These are phyloP conservation scores for Paramormyrops hopkinsi DNA, from an alignment of 2,797 vertebrate genomes.

Conservation along the genomic window DNA sequence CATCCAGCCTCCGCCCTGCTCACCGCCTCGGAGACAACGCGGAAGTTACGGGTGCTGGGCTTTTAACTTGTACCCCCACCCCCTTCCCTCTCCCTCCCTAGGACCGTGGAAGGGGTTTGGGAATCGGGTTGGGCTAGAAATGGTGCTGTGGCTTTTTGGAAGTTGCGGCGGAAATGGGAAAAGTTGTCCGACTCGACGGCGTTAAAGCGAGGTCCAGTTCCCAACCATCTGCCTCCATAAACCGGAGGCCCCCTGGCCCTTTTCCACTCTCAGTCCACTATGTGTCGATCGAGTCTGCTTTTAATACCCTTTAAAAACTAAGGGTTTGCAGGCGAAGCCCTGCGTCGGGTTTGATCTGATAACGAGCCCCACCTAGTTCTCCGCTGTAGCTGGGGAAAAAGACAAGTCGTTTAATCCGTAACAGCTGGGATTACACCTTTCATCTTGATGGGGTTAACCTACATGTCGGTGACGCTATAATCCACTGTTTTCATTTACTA, in stretches of 20 bases:
- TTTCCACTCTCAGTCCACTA: neutral
- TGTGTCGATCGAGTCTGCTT: neutral
- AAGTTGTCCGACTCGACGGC: conserved; percentile 43
- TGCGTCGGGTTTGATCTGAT: neutral
- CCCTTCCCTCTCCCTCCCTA: neutral
- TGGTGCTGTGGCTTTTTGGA: conserved; percentile 33
- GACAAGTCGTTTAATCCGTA: conserved; percentile 16
- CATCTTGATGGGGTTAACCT: neutral
- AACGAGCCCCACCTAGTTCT: conserved; percentile 48
- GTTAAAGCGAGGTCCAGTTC: neutral
- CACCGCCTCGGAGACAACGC: neutral
- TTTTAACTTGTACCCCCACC: neutral
- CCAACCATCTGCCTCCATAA: neutral
- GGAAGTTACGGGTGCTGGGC: neutral
- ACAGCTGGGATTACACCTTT: neutral
- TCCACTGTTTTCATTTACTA: neutral
- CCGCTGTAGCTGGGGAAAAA: conserved; percentile 16
- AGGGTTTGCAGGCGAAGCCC: neutral
- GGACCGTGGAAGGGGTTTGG: neutral
- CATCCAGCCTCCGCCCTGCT: conserved; percentile 3
- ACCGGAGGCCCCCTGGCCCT: neutral
- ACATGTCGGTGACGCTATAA: neutral
- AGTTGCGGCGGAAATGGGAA: conserved; percentile 53
- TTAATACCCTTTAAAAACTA: neutral
- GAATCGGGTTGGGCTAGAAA: conserved; percentile 4